Evolutionary conservation across 1,140 invertebrate genomes (phyloP).

Genomic region (Pseudomyrmex cubaensis): DNA sequence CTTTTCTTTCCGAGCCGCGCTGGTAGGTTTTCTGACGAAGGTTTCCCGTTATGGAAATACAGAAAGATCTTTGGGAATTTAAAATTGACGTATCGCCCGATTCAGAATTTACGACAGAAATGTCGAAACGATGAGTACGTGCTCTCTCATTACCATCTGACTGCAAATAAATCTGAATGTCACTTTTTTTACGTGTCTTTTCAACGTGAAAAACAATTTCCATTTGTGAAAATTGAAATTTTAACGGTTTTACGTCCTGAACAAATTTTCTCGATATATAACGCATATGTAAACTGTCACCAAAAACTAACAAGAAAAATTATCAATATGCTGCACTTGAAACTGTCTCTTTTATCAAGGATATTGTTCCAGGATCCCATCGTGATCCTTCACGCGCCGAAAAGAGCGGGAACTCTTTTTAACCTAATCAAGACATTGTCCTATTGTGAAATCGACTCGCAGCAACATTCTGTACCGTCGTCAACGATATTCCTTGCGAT

Average conservation of each 20-base stretch:
- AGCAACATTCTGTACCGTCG: slow-evolving; percentile 8
- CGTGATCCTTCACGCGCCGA: slow-evolving; percentile 23
- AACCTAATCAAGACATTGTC: slow-evolving; percentile 46
- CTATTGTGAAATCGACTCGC: slow-evolving; percentile 11
- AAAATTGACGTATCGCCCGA: not conserved
- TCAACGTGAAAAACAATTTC: not conserved
- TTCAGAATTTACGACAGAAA: not conserved
- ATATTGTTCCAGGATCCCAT: not conserved
- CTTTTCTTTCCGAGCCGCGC: slow-evolving; percentile 43
- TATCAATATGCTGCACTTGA: not conserved
- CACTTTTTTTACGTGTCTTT: not conserved
- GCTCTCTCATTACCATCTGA: not conserved
- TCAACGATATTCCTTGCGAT: not conserved
- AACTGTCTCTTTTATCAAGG: slow-evolving; percentile 2
- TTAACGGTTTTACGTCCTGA: not conserved
- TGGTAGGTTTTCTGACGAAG: slow-evolving; percentile 16
- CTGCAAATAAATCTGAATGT: not conserved
- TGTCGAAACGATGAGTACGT: not conserved
- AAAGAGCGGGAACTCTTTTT: slow-evolving; percentile 45
- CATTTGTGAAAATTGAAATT: not conserved
- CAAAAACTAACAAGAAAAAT: slow-evolving; percentile 32
- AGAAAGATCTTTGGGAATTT: not conserved
- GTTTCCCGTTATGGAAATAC: not conserved
- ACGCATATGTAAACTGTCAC: not conserved
- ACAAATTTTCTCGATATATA: not conserved